Conservation (phyloP, 2,888 invertebrate genomes). For the Drosophila planitibia region DNA sequence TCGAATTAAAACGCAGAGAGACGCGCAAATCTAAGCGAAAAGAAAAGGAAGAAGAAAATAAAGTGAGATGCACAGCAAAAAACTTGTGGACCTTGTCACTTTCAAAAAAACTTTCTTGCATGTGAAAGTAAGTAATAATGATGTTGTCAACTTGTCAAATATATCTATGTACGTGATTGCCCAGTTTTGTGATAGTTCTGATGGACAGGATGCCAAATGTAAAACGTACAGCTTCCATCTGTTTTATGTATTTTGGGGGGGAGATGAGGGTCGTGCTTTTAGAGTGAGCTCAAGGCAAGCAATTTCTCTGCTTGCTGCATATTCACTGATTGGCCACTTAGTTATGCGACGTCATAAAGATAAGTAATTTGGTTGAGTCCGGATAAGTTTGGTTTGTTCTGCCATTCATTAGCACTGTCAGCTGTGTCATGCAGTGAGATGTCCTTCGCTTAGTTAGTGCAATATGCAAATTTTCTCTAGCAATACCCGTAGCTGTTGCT, state of each 20-base stretch:
- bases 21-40: neutral
- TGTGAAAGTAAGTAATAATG: neutral
- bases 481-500: conserved; percentile 5
- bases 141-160: conserved; percentile 9
- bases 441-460: conserved; percentile 66
- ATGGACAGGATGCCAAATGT: conserved; percentile 14
- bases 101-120: neutral
- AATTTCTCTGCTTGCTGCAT: conserved; percentile 59
- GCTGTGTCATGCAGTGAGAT: conserved; percentile 41
- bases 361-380: conserved; percentile 49
- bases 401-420: conserved; percentile 67
- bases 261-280: neutral
- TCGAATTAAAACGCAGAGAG: neutral
- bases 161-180: neutral
- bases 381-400: conserved; percentile 9
- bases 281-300: conserved; percentile 23
- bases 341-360: conserved; percentile 73
- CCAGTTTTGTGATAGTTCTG: neutral
- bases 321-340: conserved; percentile 69
- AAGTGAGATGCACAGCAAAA: neutral
- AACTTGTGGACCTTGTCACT: neutral
- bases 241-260: neutral
- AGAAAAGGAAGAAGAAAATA: neutral
- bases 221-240: neutral
- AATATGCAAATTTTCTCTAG: conserved; percentile 61